Evolutionary conservation across 2,113 vertebrate species (phyloP).

Genomic region (Poeciliopsis turrubarensis): DNA sequence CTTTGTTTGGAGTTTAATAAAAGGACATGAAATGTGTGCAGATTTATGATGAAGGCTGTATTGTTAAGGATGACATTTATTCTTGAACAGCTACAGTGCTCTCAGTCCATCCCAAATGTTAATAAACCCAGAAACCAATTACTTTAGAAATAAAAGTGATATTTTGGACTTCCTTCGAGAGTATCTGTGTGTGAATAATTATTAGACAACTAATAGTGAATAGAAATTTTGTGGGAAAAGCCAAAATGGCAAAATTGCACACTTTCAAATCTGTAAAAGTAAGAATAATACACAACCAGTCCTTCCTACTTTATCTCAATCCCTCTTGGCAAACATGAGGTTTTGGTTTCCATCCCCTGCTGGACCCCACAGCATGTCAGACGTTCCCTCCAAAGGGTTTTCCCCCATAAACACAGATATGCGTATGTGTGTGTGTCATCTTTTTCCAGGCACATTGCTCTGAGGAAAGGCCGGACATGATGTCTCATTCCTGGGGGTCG

Average conservation of each 20-base stretch:
- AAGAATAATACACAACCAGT: neutral
- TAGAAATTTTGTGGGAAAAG: neutral
- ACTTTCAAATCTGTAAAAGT: neutral
- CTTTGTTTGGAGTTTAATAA: no score
- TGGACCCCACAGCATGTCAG: conserved; percentile 27
- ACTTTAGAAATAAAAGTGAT: neutral
- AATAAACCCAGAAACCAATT: no score
- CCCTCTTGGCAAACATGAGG: conserved; percentile 7
- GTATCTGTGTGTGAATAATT: neutral
- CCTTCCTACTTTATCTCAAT: neutral
- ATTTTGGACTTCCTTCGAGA: neutral
- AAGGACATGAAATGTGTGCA: no score
- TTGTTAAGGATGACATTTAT: no score
- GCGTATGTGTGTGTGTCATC: conserved; percentile 17
- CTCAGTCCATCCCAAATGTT: no score
- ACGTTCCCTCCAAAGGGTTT: conserved; percentile 68
- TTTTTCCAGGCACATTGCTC: conserved; percentile 59
- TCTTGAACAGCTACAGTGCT: no score
- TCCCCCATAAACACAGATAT: conserved; percentile 57
- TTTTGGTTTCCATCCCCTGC: conserved; percentile 18
- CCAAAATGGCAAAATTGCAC: neutral
- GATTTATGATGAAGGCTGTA: no score
- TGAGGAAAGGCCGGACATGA: conserved; percentile 55
- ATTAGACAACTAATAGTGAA: neutral
- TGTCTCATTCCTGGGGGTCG: conserved; percentile 62